Base-by-base conservation (phyloP, 2,797 vertebrate genomes). In the Hemibagrus guttatus region DNA sequence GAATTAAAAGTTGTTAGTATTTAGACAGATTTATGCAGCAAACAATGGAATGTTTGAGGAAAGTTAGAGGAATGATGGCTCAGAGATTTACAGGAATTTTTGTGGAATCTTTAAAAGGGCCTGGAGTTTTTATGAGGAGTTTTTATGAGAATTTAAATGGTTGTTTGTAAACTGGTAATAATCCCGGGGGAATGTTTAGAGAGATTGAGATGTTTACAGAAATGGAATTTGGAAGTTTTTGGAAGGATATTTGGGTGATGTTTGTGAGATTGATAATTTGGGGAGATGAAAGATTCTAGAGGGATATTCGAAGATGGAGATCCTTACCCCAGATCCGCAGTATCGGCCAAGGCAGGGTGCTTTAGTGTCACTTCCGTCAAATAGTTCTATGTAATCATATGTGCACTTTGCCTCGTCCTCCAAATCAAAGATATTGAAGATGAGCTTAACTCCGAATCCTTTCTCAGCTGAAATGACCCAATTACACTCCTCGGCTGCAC, bases 331-430 rank as follows among this genome's bases (percentile, higher is more conserved):
- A 0, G 98, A 99, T 56, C 98, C 98, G 31, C 98, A 99, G 94
- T 97, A 99, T 88, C 98, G 97, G 49, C 98, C 98, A 81, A 99
- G 96, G 4, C 97, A 95, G 0, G 98, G 98, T 42, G 97, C 97
- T 1, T 97, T 97, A 87, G 95, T 96, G 78, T 97, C 97, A 0
- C 96, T 96, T 42, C 98, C 98, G 0, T 99, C 98, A 0, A 98
- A 99, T 82, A 99, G 95, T 93, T 99, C 98, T 96, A 99, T 97
- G 95, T 98, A 99, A 94, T 99, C 98, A 0, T 99, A 99, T 71
- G 97, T 97, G 0, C 98, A 99, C 93, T 99, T 97, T 0, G 97
- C 96, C 89, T 99, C 98, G 91, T 99, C 98, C 92, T 99, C 98
- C 0, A 99, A 97, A 94, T 99, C 98, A 1, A 99, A 99, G 75